phyloP scores from a whole-genome alignment of 2,797 vertebrate genomes.

The Acomys russatus region DNA sequence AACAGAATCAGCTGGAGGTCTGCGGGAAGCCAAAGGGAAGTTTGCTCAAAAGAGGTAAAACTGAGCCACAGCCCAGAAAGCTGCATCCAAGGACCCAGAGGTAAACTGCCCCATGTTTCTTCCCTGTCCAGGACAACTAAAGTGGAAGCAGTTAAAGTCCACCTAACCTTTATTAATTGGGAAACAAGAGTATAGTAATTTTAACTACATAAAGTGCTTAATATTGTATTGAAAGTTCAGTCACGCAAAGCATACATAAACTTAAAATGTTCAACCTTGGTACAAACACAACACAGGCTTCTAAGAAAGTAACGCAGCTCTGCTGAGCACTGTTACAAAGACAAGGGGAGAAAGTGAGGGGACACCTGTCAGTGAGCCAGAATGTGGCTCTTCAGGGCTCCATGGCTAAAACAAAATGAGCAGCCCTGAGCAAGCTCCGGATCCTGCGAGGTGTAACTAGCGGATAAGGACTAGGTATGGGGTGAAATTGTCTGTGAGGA shows the following conservation, averaged over 20 bases:
- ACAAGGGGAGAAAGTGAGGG: neutral
- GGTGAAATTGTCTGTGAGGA: neutral
- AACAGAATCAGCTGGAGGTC: neutral
- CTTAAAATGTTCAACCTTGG: conserved; percentile 30
- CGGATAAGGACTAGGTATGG: neutral
- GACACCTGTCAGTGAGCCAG: neutral
- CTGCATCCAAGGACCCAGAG: neutral
- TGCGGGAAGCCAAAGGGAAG: neutral
- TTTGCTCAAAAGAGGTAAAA: conserved; percentile 29
- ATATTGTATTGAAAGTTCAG: conserved; percentile 5
- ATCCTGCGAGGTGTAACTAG: neutral
- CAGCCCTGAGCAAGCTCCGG: neutral
- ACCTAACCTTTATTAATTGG: conserved; percentile 26
- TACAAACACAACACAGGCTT: conserved; percentile 2
- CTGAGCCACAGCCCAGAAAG: neutral
- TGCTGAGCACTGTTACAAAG: neutral
- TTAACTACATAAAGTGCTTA: conserved; percentile 41
- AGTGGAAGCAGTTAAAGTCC: neutral
- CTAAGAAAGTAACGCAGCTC: neutral
- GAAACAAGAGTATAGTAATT: conserved; percentile 38
- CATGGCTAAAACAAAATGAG: neutral
- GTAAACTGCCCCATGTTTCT: conserved; percentile 9
- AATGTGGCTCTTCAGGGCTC: neutral
- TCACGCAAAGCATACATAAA: conserved; percentile 25
- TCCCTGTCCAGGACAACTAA: conserved; percentile 13